Evolutionary conservation across 2,888 invertebrate species (phyloP), one percentile per base, ranked within the genome.

Genomic region (Ormyrus nitidulus): DNA sequence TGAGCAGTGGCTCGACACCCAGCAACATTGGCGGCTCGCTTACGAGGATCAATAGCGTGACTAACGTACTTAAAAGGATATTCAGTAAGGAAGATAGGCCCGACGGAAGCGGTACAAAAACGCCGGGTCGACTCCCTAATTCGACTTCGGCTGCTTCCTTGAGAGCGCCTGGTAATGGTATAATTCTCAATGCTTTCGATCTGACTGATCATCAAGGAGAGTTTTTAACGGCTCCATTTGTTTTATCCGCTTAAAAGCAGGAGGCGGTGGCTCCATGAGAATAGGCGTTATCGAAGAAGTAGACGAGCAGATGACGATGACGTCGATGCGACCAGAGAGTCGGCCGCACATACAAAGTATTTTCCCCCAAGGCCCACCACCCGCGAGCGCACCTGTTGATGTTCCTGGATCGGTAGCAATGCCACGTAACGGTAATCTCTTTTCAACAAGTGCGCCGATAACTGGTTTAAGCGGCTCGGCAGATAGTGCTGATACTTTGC

Each of bases 281-380:
- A 89, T 90, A 75, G 90, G 88, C 2, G 90, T 89, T 6, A 91
- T 91, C 64, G 91, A 91, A 83, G 92, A 92, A 83, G 91, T 92
- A 0, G 96, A 96, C 87, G 96, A 96, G 87, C 96, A 96, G 89
- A 92, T 94, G 86, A 96, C 96, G 9, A 94, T 96, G 80, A 95
- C 95, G 6, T 96, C 96, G 64, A 93, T 93, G 91, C 93, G 94
- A 85, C 90, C 92, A 87, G 89, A 93, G 88, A 88, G 90, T 72
- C 85, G 87, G 19, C 90, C 90, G 0, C 90, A 89, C 77, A 88
- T 90, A 10, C 85, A 87, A 73, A 89, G 82, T 54, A 90, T 90
- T 81, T 90, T 90, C 69, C 83, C 88, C 0, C 88, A 89, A 77
- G 93, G 93, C 9, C 92, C 93, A 3, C 89, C 92, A 0, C 92